Percentiles rank a stretch among this genome's conserved stretches.
Conservation (phyloP, 2,888 invertebrate species). For the Acanthococcus lagerstroemiae region DNA sequence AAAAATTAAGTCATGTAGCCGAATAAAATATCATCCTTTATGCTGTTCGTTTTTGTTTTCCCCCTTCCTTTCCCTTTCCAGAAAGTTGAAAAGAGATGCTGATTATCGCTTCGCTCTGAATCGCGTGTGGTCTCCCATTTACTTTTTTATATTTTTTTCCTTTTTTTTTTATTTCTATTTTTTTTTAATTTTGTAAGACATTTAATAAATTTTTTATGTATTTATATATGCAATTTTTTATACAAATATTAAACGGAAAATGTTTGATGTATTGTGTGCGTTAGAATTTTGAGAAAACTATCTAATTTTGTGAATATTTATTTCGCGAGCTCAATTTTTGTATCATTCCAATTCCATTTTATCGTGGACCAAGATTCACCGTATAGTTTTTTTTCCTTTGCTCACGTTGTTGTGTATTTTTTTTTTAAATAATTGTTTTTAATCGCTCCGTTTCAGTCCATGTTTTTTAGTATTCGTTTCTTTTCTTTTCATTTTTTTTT, state of each 20-base stretch:
- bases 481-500: too few species aligned
- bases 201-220: constrained; percentile 14
- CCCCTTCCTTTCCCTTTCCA: too few species aligned
- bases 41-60: constrained; percentile 24
- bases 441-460: neutral
- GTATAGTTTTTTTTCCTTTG: neutral
- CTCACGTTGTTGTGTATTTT: neutral
- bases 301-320: neutral
- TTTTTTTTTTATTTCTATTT: neutral
- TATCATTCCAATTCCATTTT: constrained; percentile 18
- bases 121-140: constrained; percentile 18
- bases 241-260: neutral
- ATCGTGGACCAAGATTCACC: constrained; percentile 16
- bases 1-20: constrained; percentile 14
- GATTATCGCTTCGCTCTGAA: constrained; percentile 16
- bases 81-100: too few species aligned
- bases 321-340: constrained; percentile 20
- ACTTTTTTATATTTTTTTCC: neutral
- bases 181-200: constrained; percentile 18
- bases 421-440: neutral
- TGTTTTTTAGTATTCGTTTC: neutral
- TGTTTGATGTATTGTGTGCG: too few species aligned
- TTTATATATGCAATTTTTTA: constrained; percentile 12
- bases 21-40: constrained; percentile 13
- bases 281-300: neutral